Base-by-base conservation (phyloP, 2,888 invertebrate genomes). In the Achlya flavicornis region DNA sequence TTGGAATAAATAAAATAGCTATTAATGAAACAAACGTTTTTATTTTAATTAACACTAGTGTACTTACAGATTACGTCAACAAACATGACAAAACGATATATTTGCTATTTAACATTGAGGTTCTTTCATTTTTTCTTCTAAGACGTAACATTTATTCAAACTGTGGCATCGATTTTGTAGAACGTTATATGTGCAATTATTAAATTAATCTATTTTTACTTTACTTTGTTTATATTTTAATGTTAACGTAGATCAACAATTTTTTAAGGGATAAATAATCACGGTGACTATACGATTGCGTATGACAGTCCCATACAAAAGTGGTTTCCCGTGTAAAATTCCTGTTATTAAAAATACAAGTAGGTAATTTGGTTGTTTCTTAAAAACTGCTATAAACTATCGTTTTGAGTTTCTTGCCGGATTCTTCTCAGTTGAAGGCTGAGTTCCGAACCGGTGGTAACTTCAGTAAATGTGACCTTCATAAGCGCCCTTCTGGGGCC, bases 31-130 rank as follows among this genome's bases (percentile, higher is more conserved):
- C 48, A 35, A 62, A 64, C 59, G 26, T 33, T 64, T 64, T 58
- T 64, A 59, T 65, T 61, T 57, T 43, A 32, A 67, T 71, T 63
- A 61, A 64, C 71, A 69, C 67, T 57, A 72, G 68, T 66, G 41
- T n/a, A 57, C 73, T 80, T 81, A 81, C 68, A 43, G 33, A 82
- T 71, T 83, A 83, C 57, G 62, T 77, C 70, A 81, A 83, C 81
- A 79, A 79, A 76, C 68, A 64, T 64, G 66, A 63, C 41, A 58
- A 61, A 65, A 57, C 64, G n/a, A 43, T 46, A 12, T 64, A 66
- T 58, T 58, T 60, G 60, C 3, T 26, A 59, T 67, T 19, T 53
- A 53, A 53, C 19, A 19, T 19, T 53, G 19, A 53, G 19, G 53
- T 53, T 14, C 10, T 38, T 10, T 10, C 10, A 26, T 26, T 26